A percentile compares a stretch with the other conserved stretches of the same genome.
Evolutionary conservation across 2,113 vertebrate genomes (phyloP).

Genomic region (Zosterops pallidus): DNA sequence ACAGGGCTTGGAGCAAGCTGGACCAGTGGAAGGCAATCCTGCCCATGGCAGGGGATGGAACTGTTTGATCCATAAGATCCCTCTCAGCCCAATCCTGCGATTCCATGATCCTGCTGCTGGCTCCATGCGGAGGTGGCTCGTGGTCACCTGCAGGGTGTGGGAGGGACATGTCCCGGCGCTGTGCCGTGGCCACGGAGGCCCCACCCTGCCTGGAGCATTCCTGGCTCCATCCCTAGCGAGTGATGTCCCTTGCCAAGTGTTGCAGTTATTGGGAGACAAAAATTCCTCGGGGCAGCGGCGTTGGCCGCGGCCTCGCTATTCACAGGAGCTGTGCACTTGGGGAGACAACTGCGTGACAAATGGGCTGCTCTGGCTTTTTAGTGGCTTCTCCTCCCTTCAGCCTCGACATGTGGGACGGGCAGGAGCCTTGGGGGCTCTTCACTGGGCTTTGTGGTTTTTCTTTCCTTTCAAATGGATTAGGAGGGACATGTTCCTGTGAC

Average conservation of each 20-base stretch:
- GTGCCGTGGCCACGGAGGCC: background rate
- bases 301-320: constrained; percentile 47
- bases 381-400: constrained; percentile 17
- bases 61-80: background rate
- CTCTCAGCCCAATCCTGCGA: background rate
- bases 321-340: constrained; percentile 39
- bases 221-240: background rate
- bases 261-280: constrained; percentile 34
- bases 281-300: constrained; percentile 18
- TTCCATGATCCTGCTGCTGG: fast-evolving
- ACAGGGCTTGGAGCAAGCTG: fast-evolving
- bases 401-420: background rate
- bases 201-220: background rate
- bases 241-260: constrained; percentile 29
- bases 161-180: background rate
- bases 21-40: fast-evolving
- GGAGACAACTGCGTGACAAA: constrained; percentile 25
- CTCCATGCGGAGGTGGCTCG: background rate
- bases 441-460: constrained; percentile 38
- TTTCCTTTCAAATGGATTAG: constrained; percentile 44
- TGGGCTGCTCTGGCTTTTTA: constrained; percentile 17
- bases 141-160: background rate
- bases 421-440: constrained; percentile 18
- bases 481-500: constrained; percentile 33
- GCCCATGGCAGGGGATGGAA: background rate